phyloP scores from a whole-genome alignment of 2,113 vertebrate genomes.

The Brevimyrus niger region DNA sequence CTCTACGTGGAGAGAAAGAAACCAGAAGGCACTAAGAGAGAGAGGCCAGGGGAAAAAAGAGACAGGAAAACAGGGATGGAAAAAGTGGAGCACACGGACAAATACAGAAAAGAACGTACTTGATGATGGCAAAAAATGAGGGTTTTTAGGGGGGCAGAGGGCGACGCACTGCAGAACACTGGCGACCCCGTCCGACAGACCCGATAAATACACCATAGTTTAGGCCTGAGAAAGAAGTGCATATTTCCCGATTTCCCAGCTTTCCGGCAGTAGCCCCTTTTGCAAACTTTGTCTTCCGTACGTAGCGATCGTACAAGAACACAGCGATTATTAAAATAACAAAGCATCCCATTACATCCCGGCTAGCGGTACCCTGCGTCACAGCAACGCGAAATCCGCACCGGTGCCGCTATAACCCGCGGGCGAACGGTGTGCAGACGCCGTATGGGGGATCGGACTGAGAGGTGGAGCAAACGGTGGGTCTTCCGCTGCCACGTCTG shows the following conservation, averaged over 20 bases:
- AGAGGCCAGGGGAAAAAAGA: neutral
- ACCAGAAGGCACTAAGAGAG: neutral
- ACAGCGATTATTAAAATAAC: neutral
- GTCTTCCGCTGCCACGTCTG: constrained; percentile 46
- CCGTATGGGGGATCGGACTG: neutral
- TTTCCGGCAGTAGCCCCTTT: neutral
- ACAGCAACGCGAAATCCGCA: neutral
- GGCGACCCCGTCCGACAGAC: constrained; percentile 51
- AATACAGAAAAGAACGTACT: neutral
- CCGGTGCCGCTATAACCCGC: neutral
- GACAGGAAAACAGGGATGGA: neutral
- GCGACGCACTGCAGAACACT: constrained; percentile 45
- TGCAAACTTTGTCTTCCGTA: neutral
- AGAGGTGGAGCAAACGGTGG: constrained; percentile 4
- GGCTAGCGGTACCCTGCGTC: neutral
- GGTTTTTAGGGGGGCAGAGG: neutral
- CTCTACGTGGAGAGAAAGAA: neutral
- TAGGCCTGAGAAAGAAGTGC: constrained; percentile 11
- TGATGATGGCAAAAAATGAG: neutral
- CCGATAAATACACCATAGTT: constrained; percentile 42
- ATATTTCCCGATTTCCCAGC: neutral
- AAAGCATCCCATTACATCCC: neutral
- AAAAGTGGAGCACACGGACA: neutral
- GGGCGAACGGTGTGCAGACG: constrained; percentile 3
- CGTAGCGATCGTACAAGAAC: neutral